phyloP scores from a whole-genome alignment of 2,888 invertebrate species.

The Lydus trimaculatus region DNA sequence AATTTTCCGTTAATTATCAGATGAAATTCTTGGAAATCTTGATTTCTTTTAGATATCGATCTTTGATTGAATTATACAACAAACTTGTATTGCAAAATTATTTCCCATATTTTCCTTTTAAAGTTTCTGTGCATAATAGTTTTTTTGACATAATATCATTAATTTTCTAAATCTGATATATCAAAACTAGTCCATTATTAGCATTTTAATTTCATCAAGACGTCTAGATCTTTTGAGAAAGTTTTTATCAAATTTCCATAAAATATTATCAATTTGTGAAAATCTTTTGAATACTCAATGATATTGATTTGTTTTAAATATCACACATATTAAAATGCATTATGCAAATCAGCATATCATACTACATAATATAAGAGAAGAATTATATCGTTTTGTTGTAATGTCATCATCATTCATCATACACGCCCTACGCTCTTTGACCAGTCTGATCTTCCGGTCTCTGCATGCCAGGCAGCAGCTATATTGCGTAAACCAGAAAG shows the following conservation, averaged over 20 bases:
- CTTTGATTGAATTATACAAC: constrained; percentile 2
- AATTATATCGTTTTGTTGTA: background rate
- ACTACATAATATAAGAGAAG: background rate
- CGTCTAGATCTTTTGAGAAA: background rate
- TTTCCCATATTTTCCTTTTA: background rate
- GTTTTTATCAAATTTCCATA: background rate
- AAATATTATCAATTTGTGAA: background rate
- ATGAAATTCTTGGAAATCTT: background rate
- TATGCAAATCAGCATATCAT: background rate
- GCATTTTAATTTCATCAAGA: constrained; percentile 13
- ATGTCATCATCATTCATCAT: background rate
- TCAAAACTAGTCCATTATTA: constrained; percentile 16
- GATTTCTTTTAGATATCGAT: background rate
- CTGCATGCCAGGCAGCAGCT: constrained; percentile 22
- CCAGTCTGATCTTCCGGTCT: constrained; percentile 31
- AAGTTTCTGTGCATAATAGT: background rate
- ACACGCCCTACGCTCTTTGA: constrained; percentile 29
- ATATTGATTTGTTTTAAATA: background rate
- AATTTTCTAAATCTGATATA: constrained; percentile 10
- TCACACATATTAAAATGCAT: background rate
- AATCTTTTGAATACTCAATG: background rate
- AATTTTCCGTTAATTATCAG: background rate
- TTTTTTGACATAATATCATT: background rate
- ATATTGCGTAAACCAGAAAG: constrained; percentile 48
- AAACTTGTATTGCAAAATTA: constrained; percentile 4